Evolutionary conservation across 2,888 invertebrate genomes (phyloP).

Genomic region (Eustalomyia histrio): DNA sequence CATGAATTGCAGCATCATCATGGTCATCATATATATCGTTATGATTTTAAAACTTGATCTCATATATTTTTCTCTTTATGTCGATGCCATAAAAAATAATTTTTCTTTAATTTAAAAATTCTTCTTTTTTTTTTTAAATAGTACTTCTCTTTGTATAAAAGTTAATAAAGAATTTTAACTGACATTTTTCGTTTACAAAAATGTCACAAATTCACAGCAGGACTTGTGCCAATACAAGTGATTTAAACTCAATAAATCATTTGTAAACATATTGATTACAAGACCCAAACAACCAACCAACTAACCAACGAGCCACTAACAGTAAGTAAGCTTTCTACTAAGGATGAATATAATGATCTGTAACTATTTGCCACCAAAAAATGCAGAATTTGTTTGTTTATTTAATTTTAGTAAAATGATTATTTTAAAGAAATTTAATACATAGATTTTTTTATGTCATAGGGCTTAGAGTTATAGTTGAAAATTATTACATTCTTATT

Average conservation of each 20-base stretch:
- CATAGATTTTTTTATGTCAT: not conserved
- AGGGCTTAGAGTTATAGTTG: not conserved
- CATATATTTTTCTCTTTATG: conserved; percentile 41
- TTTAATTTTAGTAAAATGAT: not conserved
- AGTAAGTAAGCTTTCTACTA: not conserved
- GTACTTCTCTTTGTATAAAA: conserved; percentile 13
- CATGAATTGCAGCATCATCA: not conserved
- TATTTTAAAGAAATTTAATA: not conserved
- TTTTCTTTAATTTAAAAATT: conserved; percentile 37
- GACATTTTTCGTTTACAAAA: conserved; percentile 79
- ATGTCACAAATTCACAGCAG: conserved; percentile 79
- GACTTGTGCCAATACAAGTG: conserved; percentile 78
- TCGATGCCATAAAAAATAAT: conserved; percentile 48
- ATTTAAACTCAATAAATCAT: conserved; percentile 79
- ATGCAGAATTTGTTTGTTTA: not conserved
- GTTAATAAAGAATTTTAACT: conserved; percentile 77
- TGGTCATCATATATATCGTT: conserved; percentile 47
- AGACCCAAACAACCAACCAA: conserved; percentile 49
- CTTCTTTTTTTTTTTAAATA: conserved; percentile 45
- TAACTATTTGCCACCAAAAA: no score
- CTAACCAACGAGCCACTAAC: no score
- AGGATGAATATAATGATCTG: not conserved
- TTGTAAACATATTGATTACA: conserved; percentile 72
- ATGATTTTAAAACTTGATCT: conserved; percentile 62
- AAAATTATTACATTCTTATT: no score